Evolutionary conservation across 2,888 invertebrate genomes (phyloP), one percentile per base, ranked within the genome.

Genomic region (Drosophila tanythrix): DNA sequence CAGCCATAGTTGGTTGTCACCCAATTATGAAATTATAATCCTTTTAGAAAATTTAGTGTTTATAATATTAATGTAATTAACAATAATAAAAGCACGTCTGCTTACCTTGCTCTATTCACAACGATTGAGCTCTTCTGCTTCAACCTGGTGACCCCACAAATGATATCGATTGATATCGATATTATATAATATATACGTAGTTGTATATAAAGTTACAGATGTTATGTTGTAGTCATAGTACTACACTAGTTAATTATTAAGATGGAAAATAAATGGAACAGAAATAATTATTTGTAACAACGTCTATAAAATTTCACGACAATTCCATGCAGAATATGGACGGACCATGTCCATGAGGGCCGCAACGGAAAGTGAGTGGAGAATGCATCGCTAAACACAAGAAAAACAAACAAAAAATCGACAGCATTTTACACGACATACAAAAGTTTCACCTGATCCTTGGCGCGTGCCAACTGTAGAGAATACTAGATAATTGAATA

Each of bases 391-490:
- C 36, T 25, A 46, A 48, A 29, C 18, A 98, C 96, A 6, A 33
- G 33, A 10, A 97, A 97, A 29, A 98, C 97, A 0, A 98, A 7
- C 6, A 36, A 98, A 0, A 98, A 94, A 25, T 98, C 98, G 0
- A 97, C 96, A 36, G 97, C 93, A 27, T 96, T 95, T 81, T 97
- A 96, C 96, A 98, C 97, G 5, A 98, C 97, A 59, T 97, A 94
- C 4, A 97, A 92, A 0, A 97, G 97, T 15, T 98, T 93, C 1
- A 98, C 93, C 93, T 98, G 96, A 91, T 97, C 96, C 90, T 96
- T 96, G 46, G 96, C 96, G 86, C 94, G 94, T 3, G 96, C 96
- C 76, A 96, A 91, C 96, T 96, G 75, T 0, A 74, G 68, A 27
- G 3, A 15, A 10, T 55, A 15, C 7, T 18, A 21, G 15, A 27